phyloP scores from a whole-genome alignment of 2,797 vertebrate species.

The Melanotaenia trifasciata region DNA sequence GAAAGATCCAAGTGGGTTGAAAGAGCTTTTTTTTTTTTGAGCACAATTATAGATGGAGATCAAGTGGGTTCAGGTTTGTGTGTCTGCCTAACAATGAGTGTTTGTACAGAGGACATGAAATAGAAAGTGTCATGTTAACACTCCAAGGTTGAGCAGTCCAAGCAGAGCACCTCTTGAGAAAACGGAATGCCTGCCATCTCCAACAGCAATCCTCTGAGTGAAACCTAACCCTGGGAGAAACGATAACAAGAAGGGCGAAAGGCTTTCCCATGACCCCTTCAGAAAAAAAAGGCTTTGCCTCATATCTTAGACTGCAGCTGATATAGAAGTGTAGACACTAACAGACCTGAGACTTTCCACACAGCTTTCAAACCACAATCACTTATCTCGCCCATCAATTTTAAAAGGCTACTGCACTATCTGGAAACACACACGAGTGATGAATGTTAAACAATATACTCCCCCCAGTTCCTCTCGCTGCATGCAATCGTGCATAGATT shows the following conservation, averaged over 20 bases:
- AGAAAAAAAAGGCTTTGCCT: slow-evolving; percentile 52
- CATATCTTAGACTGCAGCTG: slow-evolving; percentile 45
- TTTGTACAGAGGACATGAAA: slow-evolving; percentile 34
- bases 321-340: slow-evolving; percentile 42
- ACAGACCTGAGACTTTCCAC: slow-evolving; percentile 21
- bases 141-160: slow-evolving; percentile 20
- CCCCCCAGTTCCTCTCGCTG: slow-evolving; percentile 9
- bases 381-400: slow-evolving; percentile 16
- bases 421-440: slow-evolving; percentile 29
- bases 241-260: slow-evolving; percentile 70
- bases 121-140: slow-evolving; percentile 35
- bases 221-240: slow-evolving; percentile 82
- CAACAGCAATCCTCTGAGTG: slow-evolving; percentile 74
- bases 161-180: slow-evolving; percentile 67
- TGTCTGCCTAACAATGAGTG: slow-evolving; percentile 26
- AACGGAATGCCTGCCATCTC: slow-evolving; percentile 71
- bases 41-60: slow-evolving; percentile 1
- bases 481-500: slow-evolving; percentile 15
- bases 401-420: slow-evolving; percentile 18
- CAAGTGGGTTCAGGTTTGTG: slow-evolving; percentile 22
- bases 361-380: slow-evolving; percentile 12
- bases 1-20: slow-evolving; percentile 8
- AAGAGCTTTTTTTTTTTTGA: slow-evolving; percentile 16
- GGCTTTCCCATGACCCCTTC: slow-evolving; percentile 84
- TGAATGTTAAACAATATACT: slow-evolving; percentile 27